A percentile compares a stretch with the other conserved stretches of the same genome.
Conservation (phyloP, 2,113 vertebrate genomes). For the Hyaena hyaena region DNA sequence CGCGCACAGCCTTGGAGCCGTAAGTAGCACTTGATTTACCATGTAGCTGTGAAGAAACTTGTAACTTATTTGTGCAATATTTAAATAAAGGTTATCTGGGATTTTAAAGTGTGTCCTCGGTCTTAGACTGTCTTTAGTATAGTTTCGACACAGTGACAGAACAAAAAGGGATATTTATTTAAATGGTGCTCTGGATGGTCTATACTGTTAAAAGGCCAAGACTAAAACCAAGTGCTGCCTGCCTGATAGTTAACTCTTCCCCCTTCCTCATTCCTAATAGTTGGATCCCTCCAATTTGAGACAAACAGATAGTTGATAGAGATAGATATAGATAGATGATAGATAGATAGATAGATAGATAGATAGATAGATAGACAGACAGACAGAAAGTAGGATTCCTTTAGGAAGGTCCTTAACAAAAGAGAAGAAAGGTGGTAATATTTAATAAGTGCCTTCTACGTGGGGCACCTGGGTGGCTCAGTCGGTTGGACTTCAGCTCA, state of each 20-base stretch:
- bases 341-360: background rate
- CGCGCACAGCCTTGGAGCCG: slow-evolving; percentile 82
- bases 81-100: slow-evolving; percentile 85
- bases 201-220: background rate
- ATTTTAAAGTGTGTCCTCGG: slow-evolving; percentile 78
- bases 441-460: background rate
- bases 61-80: slow-evolving; percentile 86
- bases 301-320: background rate
- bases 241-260: background rate
- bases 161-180: background rate
- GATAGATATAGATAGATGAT: background rate
- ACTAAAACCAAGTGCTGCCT: background rate
- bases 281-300: background rate
- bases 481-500: no score
- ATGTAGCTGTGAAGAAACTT: slow-evolving; percentile 83
- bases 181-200: background rate
- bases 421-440: background rate
- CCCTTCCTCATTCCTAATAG: background rate
- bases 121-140: slow-evolving; percentile 41
- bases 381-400: background rate
- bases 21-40: slow-evolving; percentile 85
- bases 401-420: background rate
- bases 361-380: background rate
- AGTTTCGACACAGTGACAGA: background rate
- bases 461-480: no score